Conservation (phyloP, 1,140 invertebrate genomes). For the Proctacanthus coquilletti region DNA sequence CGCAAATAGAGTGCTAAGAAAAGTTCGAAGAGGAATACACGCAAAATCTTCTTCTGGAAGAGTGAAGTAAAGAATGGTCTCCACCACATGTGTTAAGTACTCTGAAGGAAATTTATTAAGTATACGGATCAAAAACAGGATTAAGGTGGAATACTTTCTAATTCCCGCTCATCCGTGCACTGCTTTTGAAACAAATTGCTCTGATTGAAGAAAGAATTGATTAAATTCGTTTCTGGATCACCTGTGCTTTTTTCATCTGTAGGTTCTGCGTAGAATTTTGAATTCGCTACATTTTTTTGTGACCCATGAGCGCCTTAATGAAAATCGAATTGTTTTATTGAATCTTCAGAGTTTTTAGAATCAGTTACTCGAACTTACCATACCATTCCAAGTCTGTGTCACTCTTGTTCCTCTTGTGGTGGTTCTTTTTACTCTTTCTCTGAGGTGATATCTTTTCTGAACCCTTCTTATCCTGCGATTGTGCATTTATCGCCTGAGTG, state of each 20-base stretch:
- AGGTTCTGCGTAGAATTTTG: constrained; percentile 24
- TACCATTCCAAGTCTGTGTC: constrained; percentile 53
- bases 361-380: constrained; percentile 15
- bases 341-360: constrained; percentile 4
- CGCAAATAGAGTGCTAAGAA: constrained; percentile 64
- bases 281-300: constrained; percentile 30
- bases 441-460: constrained; percentile 1
- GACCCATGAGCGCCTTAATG: background rate
- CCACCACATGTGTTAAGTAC: constrained; percentile 68
- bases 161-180: background rate
- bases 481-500: constrained; percentile 1
- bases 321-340: background rate
- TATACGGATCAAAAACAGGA: background rate
- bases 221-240: constrained; percentile 5
- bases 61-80: constrained; percentile 70
- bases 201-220: constrained; percentile 5
- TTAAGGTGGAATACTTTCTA: constrained; percentile 4
- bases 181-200: constrained; percentile 3
- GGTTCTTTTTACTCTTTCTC: constrained; percentile 7
- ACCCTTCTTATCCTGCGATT: constrained; percentile 1
- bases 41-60: constrained; percentile 74
- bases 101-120: constrained; percentile 36
- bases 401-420: constrained; percentile 50
- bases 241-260: constrained; percentile 20
- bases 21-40: constrained; percentile 59